Percentiles rank a stretch among this genome's conserved stretches.
These are phyloP conservation scores for Danio kyathit DNA, from an alignment of 2,797 vertebrate genomes.

Conservation along the genomic window DNA sequence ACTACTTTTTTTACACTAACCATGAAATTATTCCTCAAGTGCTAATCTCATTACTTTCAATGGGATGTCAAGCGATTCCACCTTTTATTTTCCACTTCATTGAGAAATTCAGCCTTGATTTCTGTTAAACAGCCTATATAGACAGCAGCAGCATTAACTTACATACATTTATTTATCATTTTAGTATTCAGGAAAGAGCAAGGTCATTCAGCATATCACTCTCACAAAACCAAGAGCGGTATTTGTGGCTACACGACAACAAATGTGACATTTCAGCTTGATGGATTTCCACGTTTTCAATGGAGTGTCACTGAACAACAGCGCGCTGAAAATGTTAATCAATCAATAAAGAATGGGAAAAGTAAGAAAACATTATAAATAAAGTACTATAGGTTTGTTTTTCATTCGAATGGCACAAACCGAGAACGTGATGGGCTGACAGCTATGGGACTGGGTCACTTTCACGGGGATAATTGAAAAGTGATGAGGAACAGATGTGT, in stretches of 20 bases:
- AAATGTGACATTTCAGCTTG: conserved; percentile 47
- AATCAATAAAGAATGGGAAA: conserved; percentile 22
- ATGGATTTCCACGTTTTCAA: conserved; percentile 22
- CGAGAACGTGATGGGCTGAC: conserved; percentile 20
- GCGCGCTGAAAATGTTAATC: conserved; percentile 17
- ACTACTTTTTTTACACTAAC: too few species aligned
- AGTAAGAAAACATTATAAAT: background rate
- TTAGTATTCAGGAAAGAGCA: background rate
- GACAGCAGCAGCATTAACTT: background rate
- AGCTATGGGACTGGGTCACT: conserved; percentile 15
- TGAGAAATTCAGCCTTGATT: background rate
- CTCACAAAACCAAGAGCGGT: background rate
- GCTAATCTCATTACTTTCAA: too few species aligned
- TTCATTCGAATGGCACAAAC: conserved; percentile 14
- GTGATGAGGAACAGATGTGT: conserved; percentile 51
- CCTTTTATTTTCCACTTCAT: background rate
- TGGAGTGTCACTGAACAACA: background rate
- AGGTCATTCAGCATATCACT: background rate
- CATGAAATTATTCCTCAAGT: too few species aligned
- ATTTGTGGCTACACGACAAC: background rate
- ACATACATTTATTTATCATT: background rate
- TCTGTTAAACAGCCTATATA: background rate
- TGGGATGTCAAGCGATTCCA: background rate
- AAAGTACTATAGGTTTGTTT: background rate
- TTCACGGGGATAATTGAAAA: conserved; percentile 36